Evolutionary conservation across 2,113 vertebrate species (phyloP).

Genomic region (Cinclus cinclus): DNA sequence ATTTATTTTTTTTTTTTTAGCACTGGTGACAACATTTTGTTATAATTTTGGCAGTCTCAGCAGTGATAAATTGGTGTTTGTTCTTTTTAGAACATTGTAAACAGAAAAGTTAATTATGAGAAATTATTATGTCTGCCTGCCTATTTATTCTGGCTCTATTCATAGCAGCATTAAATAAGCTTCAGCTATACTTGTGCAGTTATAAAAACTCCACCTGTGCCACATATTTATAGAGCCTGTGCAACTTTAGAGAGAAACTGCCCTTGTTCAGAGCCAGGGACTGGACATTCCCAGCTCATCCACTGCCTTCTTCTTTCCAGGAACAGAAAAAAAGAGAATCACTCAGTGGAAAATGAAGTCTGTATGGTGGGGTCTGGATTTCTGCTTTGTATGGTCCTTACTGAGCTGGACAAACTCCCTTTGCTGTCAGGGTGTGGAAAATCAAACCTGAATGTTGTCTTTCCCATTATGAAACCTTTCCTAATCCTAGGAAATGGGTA

Average conservation of each 20-base stretch:
- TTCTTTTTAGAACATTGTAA: not conserved
- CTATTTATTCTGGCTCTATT: slow-evolving; percentile 35
- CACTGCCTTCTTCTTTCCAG: not conserved
- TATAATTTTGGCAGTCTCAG: not conserved
- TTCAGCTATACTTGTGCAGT: not conserved
- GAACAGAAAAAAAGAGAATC: not conserved
- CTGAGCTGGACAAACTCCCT: not conserved
- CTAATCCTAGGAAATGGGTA: not conserved
- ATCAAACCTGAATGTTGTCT: not conserved
- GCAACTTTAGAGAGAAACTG: not conserved
- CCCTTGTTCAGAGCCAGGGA: not conserved
- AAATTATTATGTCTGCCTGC: not conserved
- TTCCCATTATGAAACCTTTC: not conserved
- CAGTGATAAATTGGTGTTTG: not conserved
- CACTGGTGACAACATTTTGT: not conserved
- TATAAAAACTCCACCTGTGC: not conserved
- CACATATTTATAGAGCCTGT: not conserved
- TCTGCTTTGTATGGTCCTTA: not conserved
- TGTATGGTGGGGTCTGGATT: not conserved
- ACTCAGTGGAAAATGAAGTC: not conserved
- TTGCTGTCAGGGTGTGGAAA: not conserved
- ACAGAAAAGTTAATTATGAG: not conserved
- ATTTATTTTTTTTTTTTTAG: not conserved
- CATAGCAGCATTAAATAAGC: not conserved
- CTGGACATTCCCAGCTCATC: not conserved